Evolutionary conservation across 2,113 vertebrate genomes (phyloP).

Genomic region (Rhinopomastus cyanomelas): DNA sequence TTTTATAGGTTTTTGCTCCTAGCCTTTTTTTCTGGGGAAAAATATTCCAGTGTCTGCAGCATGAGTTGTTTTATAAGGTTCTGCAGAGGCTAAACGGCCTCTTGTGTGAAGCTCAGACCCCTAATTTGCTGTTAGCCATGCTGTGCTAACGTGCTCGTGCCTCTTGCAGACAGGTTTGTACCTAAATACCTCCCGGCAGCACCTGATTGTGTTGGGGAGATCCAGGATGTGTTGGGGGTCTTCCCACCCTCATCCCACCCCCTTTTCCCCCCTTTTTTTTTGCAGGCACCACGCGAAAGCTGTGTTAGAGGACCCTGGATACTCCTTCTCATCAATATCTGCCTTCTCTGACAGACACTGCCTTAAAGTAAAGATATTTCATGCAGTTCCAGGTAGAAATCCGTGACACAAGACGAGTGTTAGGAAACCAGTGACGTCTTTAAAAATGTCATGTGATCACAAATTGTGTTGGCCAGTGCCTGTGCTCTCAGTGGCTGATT

Average conservation of each 20-base stretch:
- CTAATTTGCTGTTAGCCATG: slow-evolving; percentile 43
- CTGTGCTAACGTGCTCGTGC: not conserved
- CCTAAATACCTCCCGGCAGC: not conserved
- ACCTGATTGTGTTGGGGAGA: not conserved
- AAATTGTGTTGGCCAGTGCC: not conserved
- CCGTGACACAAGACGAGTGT: not conserved
- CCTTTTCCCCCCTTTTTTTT: not conserved
- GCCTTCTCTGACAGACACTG: not conserved
- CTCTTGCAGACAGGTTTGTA: slow-evolving; percentile 13
- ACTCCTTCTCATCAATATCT: not conserved
- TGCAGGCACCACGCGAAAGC: not conserved
- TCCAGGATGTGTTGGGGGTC: not conserved
- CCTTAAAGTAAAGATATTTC: not conserved
- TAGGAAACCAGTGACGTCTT: not conserved
- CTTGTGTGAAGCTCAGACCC: slow-evolving; percentile 45
- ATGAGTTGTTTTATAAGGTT: slow-evolving; percentile 43
- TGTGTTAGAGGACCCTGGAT: not conserved
- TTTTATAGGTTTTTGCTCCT: not conserved
- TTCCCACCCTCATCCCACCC: rapidly evolving
- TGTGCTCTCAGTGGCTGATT: not conserved
- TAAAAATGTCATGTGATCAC: not conserved
- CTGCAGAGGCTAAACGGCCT: slow-evolving; percentile 35
- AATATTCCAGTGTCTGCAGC: slow-evolving; percentile 7
- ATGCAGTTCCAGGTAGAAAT: not conserved
- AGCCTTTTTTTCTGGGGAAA: slow-evolving; percentile 8